These are phyloP conservation scores for Drosophila guanche DNA, from an alignment of 1,140 invertebrate genomes.

Conservation along the genomic window DNA sequence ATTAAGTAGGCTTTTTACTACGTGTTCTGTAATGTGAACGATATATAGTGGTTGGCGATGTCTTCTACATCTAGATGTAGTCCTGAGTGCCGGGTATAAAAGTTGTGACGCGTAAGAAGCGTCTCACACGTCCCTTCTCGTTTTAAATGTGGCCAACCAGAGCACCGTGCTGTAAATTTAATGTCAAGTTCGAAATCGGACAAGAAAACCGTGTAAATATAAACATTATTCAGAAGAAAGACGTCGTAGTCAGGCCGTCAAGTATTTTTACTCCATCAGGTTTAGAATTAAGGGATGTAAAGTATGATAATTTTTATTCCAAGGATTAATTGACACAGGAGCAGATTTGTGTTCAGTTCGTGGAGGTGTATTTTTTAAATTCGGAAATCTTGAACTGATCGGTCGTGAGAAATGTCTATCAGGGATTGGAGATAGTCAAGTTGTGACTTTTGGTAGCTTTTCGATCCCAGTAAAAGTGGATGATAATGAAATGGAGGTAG, in stretches of 20 bases:
- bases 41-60: too few relatives aligned
- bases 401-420: slow-evolving; percentile 8
- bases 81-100: too few relatives aligned
- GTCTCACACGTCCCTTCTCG: too few relatives aligned
- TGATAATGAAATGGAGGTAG: slow-evolving; percentile 7
- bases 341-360: slow-evolving; percentile 5
- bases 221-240: too few relatives aligned
- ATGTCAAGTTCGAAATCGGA: neutral
- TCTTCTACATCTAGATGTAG: too few relatives aligned
- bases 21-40: too few relatives aligned
- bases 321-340: neutral
- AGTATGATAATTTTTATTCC: too few relatives aligned
- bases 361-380: slow-evolving; percentile 1
- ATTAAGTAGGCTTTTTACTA: too few relatives aligned
- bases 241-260: too few relatives aligned
- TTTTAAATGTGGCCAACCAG: neutral
- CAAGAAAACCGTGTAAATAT: neutral
- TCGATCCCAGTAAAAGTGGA: slow-evolving; percentile 9
- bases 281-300: too few relatives aligned
- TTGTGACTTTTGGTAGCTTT: slow-evolving; percentile 19
- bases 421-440: slow-evolving; percentile 15
- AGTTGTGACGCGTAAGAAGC: too few relatives aligned
- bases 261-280: too few relatives aligned
- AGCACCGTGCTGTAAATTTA: neutral
- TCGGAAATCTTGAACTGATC: neutral